phyloP scores from a whole-genome alignment of 1,140 invertebrate genomes.

The Leguminivora glycinivorella region DNA sequence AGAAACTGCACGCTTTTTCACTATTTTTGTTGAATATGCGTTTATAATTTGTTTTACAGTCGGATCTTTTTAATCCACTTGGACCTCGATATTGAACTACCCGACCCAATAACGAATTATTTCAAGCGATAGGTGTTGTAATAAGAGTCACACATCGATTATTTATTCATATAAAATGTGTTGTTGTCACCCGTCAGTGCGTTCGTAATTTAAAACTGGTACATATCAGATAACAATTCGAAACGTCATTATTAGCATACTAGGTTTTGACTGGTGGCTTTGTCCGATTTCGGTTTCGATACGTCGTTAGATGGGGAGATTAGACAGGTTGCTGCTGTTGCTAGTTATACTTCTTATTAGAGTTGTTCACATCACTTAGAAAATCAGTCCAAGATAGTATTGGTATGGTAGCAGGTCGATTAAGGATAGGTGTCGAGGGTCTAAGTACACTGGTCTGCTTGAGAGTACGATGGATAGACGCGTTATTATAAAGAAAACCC shows the following conservation, averaged over 20 bases:
- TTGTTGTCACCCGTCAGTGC: conserved; percentile 51
- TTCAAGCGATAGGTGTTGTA: neutral
- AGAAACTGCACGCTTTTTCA: neutral
- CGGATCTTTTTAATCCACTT: neutral
- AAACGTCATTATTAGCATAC: conserved; percentile 56
- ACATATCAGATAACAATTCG: conserved; percentile 65
- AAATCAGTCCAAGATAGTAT: neutral
- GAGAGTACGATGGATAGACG: neutral
- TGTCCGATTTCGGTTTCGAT: conserved; percentile 21
- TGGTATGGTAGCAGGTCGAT: neutral
- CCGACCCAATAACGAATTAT: neutral
- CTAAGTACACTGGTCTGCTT: neutral
- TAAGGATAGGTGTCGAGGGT: neutral
- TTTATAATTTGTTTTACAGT: conserved; percentile 8
- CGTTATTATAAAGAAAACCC: neutral
- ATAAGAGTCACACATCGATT: conserved; percentile 4
- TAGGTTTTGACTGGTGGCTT: conserved; percentile 26
- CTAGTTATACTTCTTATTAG: conserved; percentile 6
- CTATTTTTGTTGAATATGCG: neutral
- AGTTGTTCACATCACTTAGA: neutral
- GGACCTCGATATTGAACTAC: neutral
- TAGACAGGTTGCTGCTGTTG: neutral
- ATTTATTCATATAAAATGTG: conserved; percentile 12
- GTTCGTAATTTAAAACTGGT: conserved; percentile 57
- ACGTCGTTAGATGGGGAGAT: conserved; percentile 8